A percentile compares a stretch with the other conserved stretches of the same genome.
Conservation (phyloP, 2,797 vertebrate genomes). For the Miopithecus talapoin region DNA sequence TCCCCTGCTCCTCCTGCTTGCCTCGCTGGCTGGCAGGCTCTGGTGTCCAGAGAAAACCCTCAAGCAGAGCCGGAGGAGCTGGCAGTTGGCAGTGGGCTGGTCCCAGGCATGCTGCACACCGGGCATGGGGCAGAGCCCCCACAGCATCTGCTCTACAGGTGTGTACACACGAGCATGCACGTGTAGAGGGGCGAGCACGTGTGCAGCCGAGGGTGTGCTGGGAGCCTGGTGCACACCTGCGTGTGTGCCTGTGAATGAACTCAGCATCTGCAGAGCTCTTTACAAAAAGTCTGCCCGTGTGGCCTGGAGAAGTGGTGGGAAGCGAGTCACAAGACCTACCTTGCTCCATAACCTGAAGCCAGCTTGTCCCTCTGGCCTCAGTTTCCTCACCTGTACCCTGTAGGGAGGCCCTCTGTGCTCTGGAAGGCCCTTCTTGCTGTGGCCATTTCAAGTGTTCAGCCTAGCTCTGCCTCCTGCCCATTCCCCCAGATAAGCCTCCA, state of each 20-base stretch:
- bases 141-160: not conserved
- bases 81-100: not conserved
- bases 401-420: not conserved
- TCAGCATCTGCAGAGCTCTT: not conserved
- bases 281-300: accelerated
- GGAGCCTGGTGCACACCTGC: not conserved
- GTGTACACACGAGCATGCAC: accelerated
- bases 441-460: not conserved
- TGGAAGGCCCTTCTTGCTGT: not conserved
- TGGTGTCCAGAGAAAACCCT: not conserved
- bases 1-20: not conserved
- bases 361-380: not conserved
- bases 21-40: not conserved
- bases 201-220: not conserved
- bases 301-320: not conserved
- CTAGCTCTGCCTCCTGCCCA: not conserved
- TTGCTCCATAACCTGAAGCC: not conserved
- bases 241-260: not conserved
- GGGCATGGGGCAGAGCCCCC: not conserved
- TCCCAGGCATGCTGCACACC: accelerated
- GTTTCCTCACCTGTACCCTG: not conserved
- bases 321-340: not conserved
- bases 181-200: not conserved
- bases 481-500: not conserved
- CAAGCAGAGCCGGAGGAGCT: not conserved